Evolutionary conservation across 2,113 vertebrate species (phyloP).

Genomic region (Festucalex cinctus): DNA sequence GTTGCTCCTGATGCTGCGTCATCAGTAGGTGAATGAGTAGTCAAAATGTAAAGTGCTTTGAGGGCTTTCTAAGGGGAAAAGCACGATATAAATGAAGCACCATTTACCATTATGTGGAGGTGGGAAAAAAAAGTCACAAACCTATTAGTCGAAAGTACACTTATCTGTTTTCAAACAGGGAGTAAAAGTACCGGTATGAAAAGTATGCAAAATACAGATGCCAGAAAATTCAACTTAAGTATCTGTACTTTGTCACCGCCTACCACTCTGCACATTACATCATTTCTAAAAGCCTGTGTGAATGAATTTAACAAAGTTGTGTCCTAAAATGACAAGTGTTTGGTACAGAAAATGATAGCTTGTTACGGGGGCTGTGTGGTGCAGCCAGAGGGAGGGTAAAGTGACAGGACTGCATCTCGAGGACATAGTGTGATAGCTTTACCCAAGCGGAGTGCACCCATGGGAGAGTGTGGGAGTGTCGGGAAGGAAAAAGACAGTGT

Average conservation of each 20-base stretch:
- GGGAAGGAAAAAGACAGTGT: constrained; percentile 39
- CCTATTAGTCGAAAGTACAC: too few species aligned
- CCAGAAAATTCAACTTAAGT: too few species aligned
- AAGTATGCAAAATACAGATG: too few species aligned
- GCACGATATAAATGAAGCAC: too few species aligned
- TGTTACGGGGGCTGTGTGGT: constrained; percentile 22
- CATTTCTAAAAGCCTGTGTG: not conserved
- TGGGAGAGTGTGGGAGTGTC: constrained; percentile 56
- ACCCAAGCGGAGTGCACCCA: constrained; percentile 46
- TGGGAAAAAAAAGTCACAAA: too few species aligned
- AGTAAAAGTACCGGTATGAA: too few species aligned
- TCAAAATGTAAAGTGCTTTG: too few species aligned
- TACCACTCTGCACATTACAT: not conserved
- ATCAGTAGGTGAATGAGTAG: too few species aligned
- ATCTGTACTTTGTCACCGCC: not conserved
- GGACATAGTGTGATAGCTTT: constrained; percentile 50
- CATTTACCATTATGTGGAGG: too few species aligned
- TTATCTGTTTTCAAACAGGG: too few species aligned
- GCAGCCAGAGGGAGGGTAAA: constrained; percentile 54
- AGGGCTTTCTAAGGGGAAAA: too few species aligned
- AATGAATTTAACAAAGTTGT: not conserved
- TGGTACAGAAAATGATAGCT: constrained; percentile 46
- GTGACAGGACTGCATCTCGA: constrained; percentile 49
- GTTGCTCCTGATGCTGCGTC: too few species aligned
- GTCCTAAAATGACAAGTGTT: constrained; percentile 59